Evolutionary conservation across 2,888 invertebrate species (phyloP), one percentile per base, ranked within the genome.

Genomic region (Deroplatys truncata): DNA sequence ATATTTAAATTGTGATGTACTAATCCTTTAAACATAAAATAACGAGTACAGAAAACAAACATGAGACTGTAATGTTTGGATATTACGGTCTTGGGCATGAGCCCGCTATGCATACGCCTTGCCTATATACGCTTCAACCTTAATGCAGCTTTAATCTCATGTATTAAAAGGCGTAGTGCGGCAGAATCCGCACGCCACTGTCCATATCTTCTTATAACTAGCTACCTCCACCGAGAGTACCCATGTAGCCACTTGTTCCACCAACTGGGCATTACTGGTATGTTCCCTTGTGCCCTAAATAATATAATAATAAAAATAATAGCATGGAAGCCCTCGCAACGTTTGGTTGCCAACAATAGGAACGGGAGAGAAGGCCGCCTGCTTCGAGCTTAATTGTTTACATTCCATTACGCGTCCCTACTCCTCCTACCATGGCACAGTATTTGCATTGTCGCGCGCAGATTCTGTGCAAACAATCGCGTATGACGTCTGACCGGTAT

Each of bases 401-500:
- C 90, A 89, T 90, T 90, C 90, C 90, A 90, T 90, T 89, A 90
- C 87, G 88, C 85, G 87, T 31, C 49, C 82, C 82, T 25, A 56
- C 87, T 87, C 31, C 72, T 35, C 56, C 56, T 72, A 72, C 56
- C 25, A 72, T 25, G 56, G 56, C 43, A 16, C 88, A 49, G 88
- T 90, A 90, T 90, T 90, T 90, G 90, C 90, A 89, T 89, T 90
- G 90, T 90, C 90, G 90, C 90, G 88, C 88, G 90, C 89, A 84
- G 85, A 89, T 88, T 90, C 90, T 90, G 85, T 82, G 86, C 90
- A 90, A 90, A 90, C 90, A 89, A 56, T 84, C 83, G 87, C 89
- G 85, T 86, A 35, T 86, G 87, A 83, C 43, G 85, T 88, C 88
- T 87, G 89, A 88, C 87, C 89, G 86, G 87, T 90, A 89, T 89